Base-by-base conservation (phyloP, 2,888 invertebrate species). In the Drosophila kanekoi region DNA sequence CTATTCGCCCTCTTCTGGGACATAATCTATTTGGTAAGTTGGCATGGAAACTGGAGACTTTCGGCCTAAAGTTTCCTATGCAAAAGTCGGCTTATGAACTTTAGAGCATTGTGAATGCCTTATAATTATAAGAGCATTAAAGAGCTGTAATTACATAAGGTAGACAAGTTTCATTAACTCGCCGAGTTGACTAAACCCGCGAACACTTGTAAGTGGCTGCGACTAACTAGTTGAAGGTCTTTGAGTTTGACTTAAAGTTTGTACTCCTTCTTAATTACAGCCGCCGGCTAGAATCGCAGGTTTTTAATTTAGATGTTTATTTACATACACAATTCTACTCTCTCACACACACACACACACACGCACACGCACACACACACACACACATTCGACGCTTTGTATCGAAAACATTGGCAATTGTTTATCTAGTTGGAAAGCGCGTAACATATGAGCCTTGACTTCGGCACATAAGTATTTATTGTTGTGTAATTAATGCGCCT, bases 1-100 rank as follows among this genome's bases (percentile, higher is more conserved):
- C 52, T 80, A 5, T 79, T 87, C 49, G 59, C 91, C 32, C 66
- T 91, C 14, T 58, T 89, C 61, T 88, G 87, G 79, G 91, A 91
- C 79, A 69, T 79, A 40, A 74, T 91, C n/a, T 90, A 89, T 81
- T 79, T 80, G 76, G 91, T 91, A 65, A 86, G 91, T 81, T 14
- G 47, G 11, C n/a, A 14, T 28, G 20, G 66, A 58, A 66, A 77
- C 48, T 28, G 35, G 64, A 73, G 53, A 41, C 35, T 13, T 13
- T 23, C 5, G 23, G 23, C 23, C 23, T 5, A 23, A 23, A 23
- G 23, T 23, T 23, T 23, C 41, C 10, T 18, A 77, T 77, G 59
- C 43, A 79, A 76, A 76, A 62, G 5, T 63, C 33, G 33, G 35
- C n/a, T 5, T 35, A 37, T 9, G 16, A 54, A 40, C 35, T 43